Evolutionary conservation across 1,140 invertebrate species (phyloP), one percentile per base, ranked within the genome.

Genomic region (Microvelia longipes): DNA sequence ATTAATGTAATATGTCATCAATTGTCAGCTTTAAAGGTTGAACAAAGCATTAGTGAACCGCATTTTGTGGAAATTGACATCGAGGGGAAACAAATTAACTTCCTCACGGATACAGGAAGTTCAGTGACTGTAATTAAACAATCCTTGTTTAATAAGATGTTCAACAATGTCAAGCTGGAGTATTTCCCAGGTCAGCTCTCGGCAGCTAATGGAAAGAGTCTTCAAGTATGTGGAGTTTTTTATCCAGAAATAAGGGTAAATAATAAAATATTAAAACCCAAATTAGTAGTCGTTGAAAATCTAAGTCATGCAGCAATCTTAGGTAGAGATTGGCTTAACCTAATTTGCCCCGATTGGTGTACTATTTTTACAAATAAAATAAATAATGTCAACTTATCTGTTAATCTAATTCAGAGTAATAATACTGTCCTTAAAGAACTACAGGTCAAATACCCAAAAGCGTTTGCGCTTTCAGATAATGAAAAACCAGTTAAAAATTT

Each of bases 381-480:
- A 50, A 50, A 5, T 50, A 11, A 50, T 19, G 19, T 5, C 5
- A 50, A 50, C 19, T 50, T 5, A 11, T 50, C 35, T 50, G 35
- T 50, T 11, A 50, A 50, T 50, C 35, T 11, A 50, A 19, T 50
- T 50, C 35, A 11, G 5, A 50, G 19, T 5, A 11, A 5, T 50
- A 50, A 50, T 50, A 19, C 5, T 11, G 19, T 50, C 35, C 5
- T 50, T 11, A 11, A 5, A 11, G 35, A 50, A 11, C 19, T 50
- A 50, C 19, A 5, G 19, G 24, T 25, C 26, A 26, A 28, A 66
- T 68, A 1, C 30, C 28, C 67, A 24, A n/a, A 25, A n/a, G 67
- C 29, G 2, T 69, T 69, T 60, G 24, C 30, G 2, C 5, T 27
- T 14, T 60, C 5, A 19, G 28, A 69, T 69, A 69, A 69, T 61